These are phyloP conservation scores for Cacatua alba DNA, from an alignment of 2,113 vertebrate species.

Conservation along the genomic window DNA sequence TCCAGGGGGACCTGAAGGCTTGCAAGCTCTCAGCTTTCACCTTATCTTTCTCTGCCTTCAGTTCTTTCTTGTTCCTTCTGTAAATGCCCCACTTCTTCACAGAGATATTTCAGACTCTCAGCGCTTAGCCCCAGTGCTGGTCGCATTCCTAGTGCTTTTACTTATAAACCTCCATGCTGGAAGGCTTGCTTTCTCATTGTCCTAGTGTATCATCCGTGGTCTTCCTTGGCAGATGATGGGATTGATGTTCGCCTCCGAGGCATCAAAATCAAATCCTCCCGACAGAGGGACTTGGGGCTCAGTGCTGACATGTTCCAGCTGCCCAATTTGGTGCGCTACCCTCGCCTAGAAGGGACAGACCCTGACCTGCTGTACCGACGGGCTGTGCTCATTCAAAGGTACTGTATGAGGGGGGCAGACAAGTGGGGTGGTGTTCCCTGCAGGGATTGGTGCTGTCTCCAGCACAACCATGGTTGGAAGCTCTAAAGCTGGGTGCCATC, in stretches of 20 bases:
- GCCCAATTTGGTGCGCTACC: slow-evolving; percentile 92
- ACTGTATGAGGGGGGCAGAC: neutral
- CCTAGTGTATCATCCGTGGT: neutral
- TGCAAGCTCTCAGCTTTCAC: neutral
- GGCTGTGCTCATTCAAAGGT: slow-evolving; percentile 92
- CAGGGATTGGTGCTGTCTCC: neutral
- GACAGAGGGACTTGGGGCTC: slow-evolving; percentile 90
- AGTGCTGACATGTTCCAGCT: slow-evolving; percentile 95
- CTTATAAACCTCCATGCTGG: fast-evolving
- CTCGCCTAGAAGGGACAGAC: slow-evolving; percentile 91
- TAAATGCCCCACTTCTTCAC: neutral
- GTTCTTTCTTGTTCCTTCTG: neutral
- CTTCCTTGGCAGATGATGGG: slow-evolving; percentile 85
- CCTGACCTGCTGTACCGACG: slow-evolving; percentile 91
- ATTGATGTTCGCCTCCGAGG: slow-evolving; percentile 95
- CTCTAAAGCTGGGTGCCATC: neutral
- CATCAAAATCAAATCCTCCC: slow-evolving; percentile 95
- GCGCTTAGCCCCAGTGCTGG: neutral
- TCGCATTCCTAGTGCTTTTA: neutral
- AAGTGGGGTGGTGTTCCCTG: neutral
- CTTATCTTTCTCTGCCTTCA: neutral
- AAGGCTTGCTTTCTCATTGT: neutral
- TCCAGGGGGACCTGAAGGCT: neutral
- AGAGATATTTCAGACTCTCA: neutral
- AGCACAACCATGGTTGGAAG: neutral